Base-by-base conservation (phyloP, 2,113 vertebrate species). In the Eulacestoma nigropectus region DNA sequence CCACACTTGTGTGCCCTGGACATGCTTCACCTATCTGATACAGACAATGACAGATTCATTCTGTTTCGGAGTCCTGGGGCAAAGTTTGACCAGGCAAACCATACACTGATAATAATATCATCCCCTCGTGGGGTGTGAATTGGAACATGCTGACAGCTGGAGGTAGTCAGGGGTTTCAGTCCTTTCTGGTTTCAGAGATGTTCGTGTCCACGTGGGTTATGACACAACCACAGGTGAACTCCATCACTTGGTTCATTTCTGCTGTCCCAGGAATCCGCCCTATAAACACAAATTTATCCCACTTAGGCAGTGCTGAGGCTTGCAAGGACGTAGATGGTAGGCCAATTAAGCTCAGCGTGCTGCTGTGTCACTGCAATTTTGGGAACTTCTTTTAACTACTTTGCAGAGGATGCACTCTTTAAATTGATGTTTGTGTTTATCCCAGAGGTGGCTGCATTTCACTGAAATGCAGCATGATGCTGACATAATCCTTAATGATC, bases 21-120 rank as follows among this genome's bases (percentile, higher is more conserved):
- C 1, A 2, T 42, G 18, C 44, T 73, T 83, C 29, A 39, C 23
- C 25, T 44, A 4, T 55, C 22, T 49, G 29, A 65, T 13, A 4
- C 0, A 22, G 20, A 11, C 5, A 20, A 18, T 65, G 37, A 25
- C 6, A 46, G 13, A n/a, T 32, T 6, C 1, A 2, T 67, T 88
- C 69, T 84, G 23, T 17, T 55, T 60, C 13, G 1, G 55, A 37
- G 27, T 59, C 23, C 46, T 65, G 33, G 13, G n/a, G 18, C 13
- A 44, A 7, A 49, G 55, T 37, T 74, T 60, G 33, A 9, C 12
- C 9, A 42, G 39, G 69, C 67, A 50, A n/a, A 44, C 14, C 15
- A 1, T 42, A 5, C 5, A 3, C 27, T 21, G 33, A 11, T 30
- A 13, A 10, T 16, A 17, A 12, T 29, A 9, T 35, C 55, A 18